phyloP scores from a whole-genome alignment of 2,888 invertebrate species.

The Mamestra brassicae region DNA sequence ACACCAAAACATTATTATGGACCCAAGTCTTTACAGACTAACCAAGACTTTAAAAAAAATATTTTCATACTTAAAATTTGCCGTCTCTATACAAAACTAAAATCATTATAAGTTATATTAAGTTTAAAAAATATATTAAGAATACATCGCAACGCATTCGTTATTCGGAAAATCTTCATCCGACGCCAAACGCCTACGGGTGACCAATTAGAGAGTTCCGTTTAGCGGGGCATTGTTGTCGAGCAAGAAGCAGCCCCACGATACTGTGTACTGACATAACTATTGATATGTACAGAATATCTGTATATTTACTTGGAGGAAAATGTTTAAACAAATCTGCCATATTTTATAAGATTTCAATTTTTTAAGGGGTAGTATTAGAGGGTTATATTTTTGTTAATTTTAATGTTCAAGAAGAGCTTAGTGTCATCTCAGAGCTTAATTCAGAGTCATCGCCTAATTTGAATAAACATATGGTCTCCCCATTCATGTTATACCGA shows the following conservation, averaged over 20 bases:
- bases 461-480: no score
- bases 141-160: conserved; percentile 37
- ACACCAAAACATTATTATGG: no score
- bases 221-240: conserved; percentile 54
- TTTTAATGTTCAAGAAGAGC: no score
- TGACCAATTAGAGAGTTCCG: conserved; percentile 86
- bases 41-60: neutral
- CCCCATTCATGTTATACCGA: no score
- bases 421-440: no score
- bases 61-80: conserved; percentile 8
- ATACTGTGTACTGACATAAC: conserved; percentile 41
- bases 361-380: no score
- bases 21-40: no score
- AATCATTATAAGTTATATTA: conserved; percentile 67
- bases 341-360: no score
- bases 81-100: conserved; percentile 37
- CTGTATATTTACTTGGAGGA: neutral
- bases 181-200: conserved; percentile 79
- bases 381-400: no score
- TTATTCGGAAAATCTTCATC: conserved; percentile 70
- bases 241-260: conserved; percentile 48
- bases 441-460: no score
- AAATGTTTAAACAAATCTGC: neutral
- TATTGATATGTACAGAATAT: conserved; percentile 25
- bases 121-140: no score